A percentile compares a stretch with the other conserved stretches of the same genome.
Evolutionary conservation across 2,888 invertebrate genomes (phyloP).

Genomic region (Marasmarcha lunaedactyla): DNA sequence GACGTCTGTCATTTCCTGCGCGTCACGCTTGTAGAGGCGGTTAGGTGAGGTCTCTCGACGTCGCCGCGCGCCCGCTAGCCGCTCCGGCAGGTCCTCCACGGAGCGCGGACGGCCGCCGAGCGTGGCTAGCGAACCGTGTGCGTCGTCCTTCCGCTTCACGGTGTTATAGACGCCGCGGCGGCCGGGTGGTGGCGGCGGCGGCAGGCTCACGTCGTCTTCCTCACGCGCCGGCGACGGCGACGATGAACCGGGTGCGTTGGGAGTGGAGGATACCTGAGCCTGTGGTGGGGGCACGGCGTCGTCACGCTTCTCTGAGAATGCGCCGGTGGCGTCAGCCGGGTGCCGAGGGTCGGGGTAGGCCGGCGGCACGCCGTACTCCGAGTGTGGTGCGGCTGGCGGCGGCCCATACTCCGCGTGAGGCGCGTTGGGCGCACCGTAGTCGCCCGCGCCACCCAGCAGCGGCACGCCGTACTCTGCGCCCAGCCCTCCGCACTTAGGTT

Average conservation of each 20-base stretch:
- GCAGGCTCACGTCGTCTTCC: conserved; percentile 77
- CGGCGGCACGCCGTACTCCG: conserved; percentile 81
- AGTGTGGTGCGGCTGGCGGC: conserved; percentile 72
- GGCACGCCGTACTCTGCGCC: conserved; percentile 78
- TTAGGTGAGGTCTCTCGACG: conserved; percentile 74
- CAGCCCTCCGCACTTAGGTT: conserved; percentile 83
- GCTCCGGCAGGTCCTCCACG: conserved; percentile 85
- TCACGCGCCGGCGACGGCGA: conserved; percentile 70
- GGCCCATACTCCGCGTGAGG: conserved; percentile 78
- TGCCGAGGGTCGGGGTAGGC: conserved; percentile 90
- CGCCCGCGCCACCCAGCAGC: conserved; percentile 73
- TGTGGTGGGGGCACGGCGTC: conserved; percentile 86
- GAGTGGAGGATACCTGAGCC: conserved; percentile 82
- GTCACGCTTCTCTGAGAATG: conserved; percentile 85
- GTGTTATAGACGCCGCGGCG: conserved; percentile 84
- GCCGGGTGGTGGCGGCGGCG: conserved; percentile 88
- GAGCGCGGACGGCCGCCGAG: conserved; percentile 90
- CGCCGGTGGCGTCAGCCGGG: conserved; percentile 85
- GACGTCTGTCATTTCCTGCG: conserved; percentile 93
- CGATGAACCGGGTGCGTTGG: conserved; percentile 69
- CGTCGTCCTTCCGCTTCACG: conserved; percentile 85
- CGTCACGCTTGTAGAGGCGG: conserved; percentile 85
- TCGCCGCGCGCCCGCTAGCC: conserved; percentile 79
- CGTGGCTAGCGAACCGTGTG: conserved; percentile 82
- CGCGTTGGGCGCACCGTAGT: conserved; percentile 71